Base-by-base conservation (phyloP, 2,797 vertebrate species). In the Myotis pilosus region DNA sequence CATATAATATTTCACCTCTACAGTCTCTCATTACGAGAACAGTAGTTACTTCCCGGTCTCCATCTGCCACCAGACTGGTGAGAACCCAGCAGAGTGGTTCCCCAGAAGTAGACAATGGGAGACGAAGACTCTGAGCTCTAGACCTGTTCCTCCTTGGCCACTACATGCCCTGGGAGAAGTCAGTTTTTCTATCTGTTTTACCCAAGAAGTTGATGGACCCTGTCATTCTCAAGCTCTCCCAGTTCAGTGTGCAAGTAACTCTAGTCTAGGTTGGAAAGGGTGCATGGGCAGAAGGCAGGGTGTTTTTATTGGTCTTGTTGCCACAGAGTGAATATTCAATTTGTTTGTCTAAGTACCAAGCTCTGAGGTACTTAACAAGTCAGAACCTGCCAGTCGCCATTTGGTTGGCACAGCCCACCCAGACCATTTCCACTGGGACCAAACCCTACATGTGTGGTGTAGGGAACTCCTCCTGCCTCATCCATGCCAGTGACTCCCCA, bases 291-390 rank as follows among this genome's bases (percentile, higher is more conserved):
- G 49, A 1, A 25, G 15, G 25, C 25, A 76, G 49, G 4, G 10
- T 75, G 22, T 51, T 92, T 53, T 62, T 76, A 36, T 8, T 36
- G 79, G 49, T 85, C 68, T 76, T 96, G 23, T 47, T 93, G 44
- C 74, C 71, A 57, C 36, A 49, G 6, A 49, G 19, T 57, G 36
- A 51, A 62, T 41, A 66, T 25, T 76, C n/a, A 85, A 53, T 33
- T 79, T 81, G 15, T 83, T 28, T 84, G 55, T 41, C 44, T 81
- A 83, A 91, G 72, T 90, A 60, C 36, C 30, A 66, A 16, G 51
- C 36, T 66, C 44, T 82, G 62, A 76, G 0, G 41, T 30, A 75
- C 68, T 76, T 87, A 91, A 51, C 25, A 88, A 47, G n/a, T 85
- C n/a, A 91, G 33, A 55, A 57, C 53, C n/a, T 30, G 85, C 76